These are phyloP conservation scores for Kradibia gibbosae DNA, from an alignment of 1,140 invertebrate species.

Conservation along the genomic window DNA sequence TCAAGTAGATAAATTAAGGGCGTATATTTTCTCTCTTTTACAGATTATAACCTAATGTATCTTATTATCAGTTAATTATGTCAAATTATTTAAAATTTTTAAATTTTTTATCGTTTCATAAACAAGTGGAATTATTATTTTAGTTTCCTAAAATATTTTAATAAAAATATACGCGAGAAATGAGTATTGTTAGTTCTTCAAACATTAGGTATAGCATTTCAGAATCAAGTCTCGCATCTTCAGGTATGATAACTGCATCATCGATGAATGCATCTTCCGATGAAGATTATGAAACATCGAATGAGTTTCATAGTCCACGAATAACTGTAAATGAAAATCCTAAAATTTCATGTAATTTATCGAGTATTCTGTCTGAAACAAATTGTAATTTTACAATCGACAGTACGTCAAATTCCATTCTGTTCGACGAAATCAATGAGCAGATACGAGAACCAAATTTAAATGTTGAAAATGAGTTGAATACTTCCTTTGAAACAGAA, in stretches of 20 bases:
- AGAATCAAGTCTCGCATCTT: slow-evolving; percentile 24
- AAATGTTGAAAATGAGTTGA: background rate
- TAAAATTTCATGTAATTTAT: background rate
- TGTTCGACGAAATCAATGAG: background rate
- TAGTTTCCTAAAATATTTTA: background rate
- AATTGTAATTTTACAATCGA: background rate
- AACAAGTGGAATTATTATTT: background rate
- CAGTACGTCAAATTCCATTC: background rate
- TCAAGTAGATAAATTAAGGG: background rate
- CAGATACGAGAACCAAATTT: background rate
- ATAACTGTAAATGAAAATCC: background rate
- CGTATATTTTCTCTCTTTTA: background rate
- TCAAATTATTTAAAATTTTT: too few species aligned
- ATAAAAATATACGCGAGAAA: background rate
- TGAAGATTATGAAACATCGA: slow-evolving; percentile 35
- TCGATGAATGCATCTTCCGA: slow-evolving; percentile 25
- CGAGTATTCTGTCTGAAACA: background rate
- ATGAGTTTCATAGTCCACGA: slow-evolving; percentile 16
- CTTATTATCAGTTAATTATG: slow-evolving; percentile 17
- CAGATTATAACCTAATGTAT: slow-evolving; percentile 19
- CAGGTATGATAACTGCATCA: background rate
- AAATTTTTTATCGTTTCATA: too few species aligned
- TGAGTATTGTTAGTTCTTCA: slow-evolving; percentile 18
- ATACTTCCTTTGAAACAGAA: background rate
- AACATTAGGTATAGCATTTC: slow-evolving; percentile 12